Base-by-base conservation (phyloP, 2,113 vertebrate species). In the Garra rufa region DNA sequence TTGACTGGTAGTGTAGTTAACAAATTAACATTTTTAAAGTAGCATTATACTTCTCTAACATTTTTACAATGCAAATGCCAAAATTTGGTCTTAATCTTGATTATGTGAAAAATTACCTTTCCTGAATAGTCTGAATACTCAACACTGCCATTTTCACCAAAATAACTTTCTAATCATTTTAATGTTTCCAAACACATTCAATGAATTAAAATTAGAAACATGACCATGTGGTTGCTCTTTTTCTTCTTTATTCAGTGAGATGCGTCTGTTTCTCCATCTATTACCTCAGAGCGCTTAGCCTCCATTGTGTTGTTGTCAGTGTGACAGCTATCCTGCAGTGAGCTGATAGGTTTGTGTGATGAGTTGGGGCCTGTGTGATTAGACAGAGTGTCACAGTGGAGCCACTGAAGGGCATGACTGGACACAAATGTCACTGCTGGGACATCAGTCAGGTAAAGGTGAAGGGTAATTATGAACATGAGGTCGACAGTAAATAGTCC, bases 331-430 rank as follows among this genome's bases (percentile, higher is more conserved):
- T 59, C 74, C 82, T 52, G 78, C 50, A 55, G 65, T 17, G 46
- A 73, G 73, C 83, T 50, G 78, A 78, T 82, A 41, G 87, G 81
- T 71, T 55, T 77, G 67, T 86, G 41, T 75, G 73, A 83, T 82
- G 76, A 63, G 79, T 67, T 38, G 30, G 50, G 77, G 57, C 71
- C 71, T 15, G 5, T 67, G 57, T 44, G 46, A 84, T 76, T 76
- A n/a, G n/a, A 34, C 19, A 34, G 73, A 30, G 57, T 38, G 81
- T 71, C 55, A 67, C 26, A 73, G n/a, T 71, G 46, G 26, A 34
- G 59, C 71, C 80, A 57, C 24, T 46, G 17, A 70, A 77, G 79
- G 78, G 21, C 63, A 61, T 11, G 73, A 84, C 77, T 44, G 59
- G 75, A 83, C 59, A 82, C 34, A 77, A 84, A 70, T 85, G 75